Conservation (phyloP, 2,888 invertebrate genomes). For the Dioctria rufipes region DNA sequence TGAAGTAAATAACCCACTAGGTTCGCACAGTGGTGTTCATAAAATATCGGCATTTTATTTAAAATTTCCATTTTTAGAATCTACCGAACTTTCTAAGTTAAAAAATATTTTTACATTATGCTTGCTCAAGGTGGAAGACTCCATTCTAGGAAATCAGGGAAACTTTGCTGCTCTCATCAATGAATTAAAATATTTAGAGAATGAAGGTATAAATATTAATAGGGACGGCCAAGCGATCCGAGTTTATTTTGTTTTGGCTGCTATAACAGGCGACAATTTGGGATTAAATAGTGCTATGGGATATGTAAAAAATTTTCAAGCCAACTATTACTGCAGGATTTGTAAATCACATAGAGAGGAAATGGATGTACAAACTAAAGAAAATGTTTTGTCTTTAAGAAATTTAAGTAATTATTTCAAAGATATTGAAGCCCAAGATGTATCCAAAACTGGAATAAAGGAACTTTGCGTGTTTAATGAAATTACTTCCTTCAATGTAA, state of each 20-base stretch:
- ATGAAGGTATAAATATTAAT: neutral
- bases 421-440: neutral
- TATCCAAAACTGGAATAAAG: neutral
- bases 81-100: neutral
- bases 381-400: neutral
- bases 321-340: conserved; percentile 43
- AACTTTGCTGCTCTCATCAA: neutral
- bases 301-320: neutral
- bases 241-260: neutral
- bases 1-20: too few species aligned
- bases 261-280: conserved; percentile 11
- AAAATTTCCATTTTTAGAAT: neutral
- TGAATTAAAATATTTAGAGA: conserved; percentile 1
- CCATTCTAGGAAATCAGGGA: neutral
- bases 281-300: conserved; percentile 9
- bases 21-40: neutral
- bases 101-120: neutral
- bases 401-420: neutral
- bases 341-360: conserved; percentile 2
- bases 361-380: neutral
- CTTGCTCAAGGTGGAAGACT: neutral
- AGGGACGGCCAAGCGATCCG: neutral
- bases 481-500: neutral
- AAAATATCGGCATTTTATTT: conserved; percentile 2
- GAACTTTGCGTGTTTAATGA: neutral